phyloP scores from a whole-genome alignment of 2,888 invertebrate species.

The Zele albiditarsus region DNA sequence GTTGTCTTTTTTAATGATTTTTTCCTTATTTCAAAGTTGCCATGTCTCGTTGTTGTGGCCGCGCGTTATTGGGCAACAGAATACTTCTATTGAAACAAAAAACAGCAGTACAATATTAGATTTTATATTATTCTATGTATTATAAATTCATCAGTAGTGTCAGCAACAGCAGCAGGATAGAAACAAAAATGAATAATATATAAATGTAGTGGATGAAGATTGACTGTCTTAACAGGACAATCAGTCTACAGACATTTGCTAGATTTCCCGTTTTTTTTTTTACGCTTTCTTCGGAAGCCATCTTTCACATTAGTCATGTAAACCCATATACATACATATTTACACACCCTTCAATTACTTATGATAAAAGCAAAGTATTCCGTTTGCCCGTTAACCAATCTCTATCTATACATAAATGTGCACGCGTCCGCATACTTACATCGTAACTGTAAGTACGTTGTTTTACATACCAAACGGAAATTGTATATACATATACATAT shows the following conservation, averaged over 20 bases:
- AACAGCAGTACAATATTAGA: not conserved
- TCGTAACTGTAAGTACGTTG: constrained; percentile 52
- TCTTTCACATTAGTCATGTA: constrained; percentile 8
- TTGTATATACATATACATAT: constrained; percentile 4
- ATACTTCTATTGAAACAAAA: constrained; percentile 20
- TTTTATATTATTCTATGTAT: not conserved
- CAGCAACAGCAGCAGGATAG: not conserved
- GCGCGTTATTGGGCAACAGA: constrained; percentile 17
- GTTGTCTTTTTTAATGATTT: constrained; percentile 7
- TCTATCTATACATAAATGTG: constrained; percentile 35
- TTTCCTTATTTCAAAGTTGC: constrained; percentile 22
- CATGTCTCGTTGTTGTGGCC: constrained; percentile 12
- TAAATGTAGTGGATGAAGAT: too few species aligned
- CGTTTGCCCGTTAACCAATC: constrained; percentile 42
- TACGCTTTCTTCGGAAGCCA: not conserved
- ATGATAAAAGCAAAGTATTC: constrained; percentile 31
- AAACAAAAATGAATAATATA: not conserved
- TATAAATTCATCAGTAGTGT: not conserved
- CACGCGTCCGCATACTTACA: constrained; percentile 50
- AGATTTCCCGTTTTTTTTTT: not conserved
- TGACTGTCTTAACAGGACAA: not conserved
- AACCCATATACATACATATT: not conserved
- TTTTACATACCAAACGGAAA: constrained; percentile 55
- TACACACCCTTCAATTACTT: constrained; percentile 22
- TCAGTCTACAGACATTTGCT: not conserved